phyloP scores from a whole-genome alignment of 2,888 invertebrate species.

The Pegoplata infirma region DNA sequence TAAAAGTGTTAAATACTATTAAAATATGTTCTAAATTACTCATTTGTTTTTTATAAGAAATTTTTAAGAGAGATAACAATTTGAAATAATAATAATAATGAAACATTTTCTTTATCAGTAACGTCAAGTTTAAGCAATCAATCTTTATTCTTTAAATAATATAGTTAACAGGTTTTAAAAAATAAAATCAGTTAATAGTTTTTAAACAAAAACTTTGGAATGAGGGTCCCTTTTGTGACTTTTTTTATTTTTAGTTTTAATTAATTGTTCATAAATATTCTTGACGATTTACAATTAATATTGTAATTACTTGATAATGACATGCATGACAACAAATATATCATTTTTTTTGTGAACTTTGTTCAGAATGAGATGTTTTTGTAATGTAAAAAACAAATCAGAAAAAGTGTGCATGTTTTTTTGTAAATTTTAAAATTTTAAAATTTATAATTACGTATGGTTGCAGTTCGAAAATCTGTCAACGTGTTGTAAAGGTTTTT shows the following conservation, averaged over 20 bases:
- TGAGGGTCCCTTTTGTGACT: background rate
- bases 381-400: no score
- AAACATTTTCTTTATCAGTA: background rate
- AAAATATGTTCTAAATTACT: background rate
- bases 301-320: constrained; percentile 12
- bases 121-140: background rate
- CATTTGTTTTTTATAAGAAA: background rate
- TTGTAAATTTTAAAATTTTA: no score
- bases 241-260: background rate
- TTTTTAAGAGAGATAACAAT: background rate
- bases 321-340: background rate
- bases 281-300: background rate
- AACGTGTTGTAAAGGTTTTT: no score
- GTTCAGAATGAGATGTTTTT: background rate
- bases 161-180: background rate
- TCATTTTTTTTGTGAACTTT: constrained; percentile 10
- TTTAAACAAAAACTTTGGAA: background rate
- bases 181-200: background rate
- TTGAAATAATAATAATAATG: background rate
- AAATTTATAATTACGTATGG: no score
- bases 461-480: no score
- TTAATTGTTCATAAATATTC: no score
- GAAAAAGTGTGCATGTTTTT: no score
- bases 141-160: background rate
- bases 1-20: background rate